phyloP scores from a whole-genome alignment of 2,797 vertebrate genomes.

The Spheniscus humboldti region DNA sequence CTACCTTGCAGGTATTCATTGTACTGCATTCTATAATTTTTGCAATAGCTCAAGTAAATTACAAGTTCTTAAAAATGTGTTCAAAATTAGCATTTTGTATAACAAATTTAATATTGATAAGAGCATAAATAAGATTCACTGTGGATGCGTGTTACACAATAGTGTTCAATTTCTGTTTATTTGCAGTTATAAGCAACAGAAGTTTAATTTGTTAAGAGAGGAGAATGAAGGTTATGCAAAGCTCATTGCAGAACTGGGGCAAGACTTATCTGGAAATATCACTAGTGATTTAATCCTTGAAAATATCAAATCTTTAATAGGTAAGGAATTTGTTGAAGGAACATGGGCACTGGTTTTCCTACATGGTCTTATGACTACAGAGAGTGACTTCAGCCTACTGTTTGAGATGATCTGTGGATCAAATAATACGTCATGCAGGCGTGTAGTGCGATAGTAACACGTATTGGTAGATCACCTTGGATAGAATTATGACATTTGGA shows the following conservation, averaged over 20 bases:
- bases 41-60: not conserved
- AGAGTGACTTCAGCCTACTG: not conserved
- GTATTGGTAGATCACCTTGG: not conserved
- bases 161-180: slow-evolving; percentile 52
- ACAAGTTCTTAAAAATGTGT: not conserved
- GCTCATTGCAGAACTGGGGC: slow-evolving; percentile 94
- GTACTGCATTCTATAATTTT: not conserved
- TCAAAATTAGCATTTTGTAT: not conserved
- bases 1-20: not conserved
- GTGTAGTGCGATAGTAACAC: fast-evolving
- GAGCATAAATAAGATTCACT: not conserved
- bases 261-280: slow-evolving; percentile 93
- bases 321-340: slow-evolving; percentile 70
- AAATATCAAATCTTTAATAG: slow-evolving; percentile 99
- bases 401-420: not conserved
- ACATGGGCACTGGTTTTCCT: not conserved
- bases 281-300: slow-evolving; percentile 95
- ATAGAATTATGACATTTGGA: not conserved
- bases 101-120: not conserved
- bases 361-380: not conserved
- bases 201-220: slow-evolving; percentile 97
- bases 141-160: not conserved
- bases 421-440: not conserved
- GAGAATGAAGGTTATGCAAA: slow-evolving; percentile 99
- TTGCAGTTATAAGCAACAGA: slow-evolving; percentile 97